These are phyloP conservation scores for Cetonia aurata DNA, from an alignment of 2,888 invertebrate genomes.

Conservation along the genomic window DNA sequence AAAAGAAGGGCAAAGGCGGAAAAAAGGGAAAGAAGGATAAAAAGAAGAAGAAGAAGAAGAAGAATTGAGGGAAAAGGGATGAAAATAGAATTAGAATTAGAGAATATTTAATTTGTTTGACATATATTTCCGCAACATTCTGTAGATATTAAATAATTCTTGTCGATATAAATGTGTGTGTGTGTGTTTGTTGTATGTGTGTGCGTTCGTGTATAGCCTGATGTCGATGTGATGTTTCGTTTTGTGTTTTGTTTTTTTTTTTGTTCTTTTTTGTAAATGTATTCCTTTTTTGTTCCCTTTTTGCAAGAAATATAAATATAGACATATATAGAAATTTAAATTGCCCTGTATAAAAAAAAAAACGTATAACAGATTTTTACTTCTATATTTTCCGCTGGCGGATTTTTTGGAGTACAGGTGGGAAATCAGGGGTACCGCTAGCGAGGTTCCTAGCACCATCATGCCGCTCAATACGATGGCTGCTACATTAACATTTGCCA, in stretches of 20 bases:
- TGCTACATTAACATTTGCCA: conserved; percentile 74
- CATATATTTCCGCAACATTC: not conserved
- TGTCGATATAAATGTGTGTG: not conserved
- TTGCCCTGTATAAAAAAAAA: not conserved
- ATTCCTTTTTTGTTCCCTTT: not conserved
- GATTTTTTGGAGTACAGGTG: not conserved
- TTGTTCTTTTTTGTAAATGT: conserved; percentile 2
- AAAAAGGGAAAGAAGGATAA: conserved; percentile 45
- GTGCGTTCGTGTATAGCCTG: not conserved
- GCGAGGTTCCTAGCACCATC: conserved; percentile 69
- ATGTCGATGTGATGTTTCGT: not conserved
- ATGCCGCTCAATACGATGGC: conserved; percentile 72
- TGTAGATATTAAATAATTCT: not conserved
- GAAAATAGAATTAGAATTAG: not conserved
- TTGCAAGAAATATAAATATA: conserved; percentile 6
- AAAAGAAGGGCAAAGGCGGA: conserved; percentile 34
- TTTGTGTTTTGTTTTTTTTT: not conserved
- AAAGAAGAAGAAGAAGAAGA: conserved; percentile 48
- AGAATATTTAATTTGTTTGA: not conserved
- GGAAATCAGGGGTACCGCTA: conserved; percentile 70
- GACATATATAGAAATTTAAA: not conserved
- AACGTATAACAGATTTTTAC: conserved; percentile 47
- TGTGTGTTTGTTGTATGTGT: not conserved
- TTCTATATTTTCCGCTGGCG: conserved; percentile 40
- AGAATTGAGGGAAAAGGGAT: conserved; percentile 48